phyloP scores from a whole-genome alignment of 2,113 vertebrate genomes.

The Thamnaconus septentrionalis region DNA sequence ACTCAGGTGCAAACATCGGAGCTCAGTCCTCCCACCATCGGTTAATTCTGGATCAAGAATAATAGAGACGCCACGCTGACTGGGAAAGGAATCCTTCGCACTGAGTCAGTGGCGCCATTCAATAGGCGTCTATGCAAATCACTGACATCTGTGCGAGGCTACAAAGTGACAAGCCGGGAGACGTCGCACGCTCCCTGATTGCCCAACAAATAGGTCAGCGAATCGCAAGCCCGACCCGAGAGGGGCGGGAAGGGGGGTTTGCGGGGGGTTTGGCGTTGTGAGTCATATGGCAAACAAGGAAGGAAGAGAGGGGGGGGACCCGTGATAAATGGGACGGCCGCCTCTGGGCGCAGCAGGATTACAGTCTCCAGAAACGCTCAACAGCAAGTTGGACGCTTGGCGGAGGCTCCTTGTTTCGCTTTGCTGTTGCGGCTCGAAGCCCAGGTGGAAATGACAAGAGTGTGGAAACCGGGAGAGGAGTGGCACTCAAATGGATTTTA shows the following conservation, averaged over 20 bases:
- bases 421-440: too few relatives aligned
- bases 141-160: slow-evolving; percentile 24
- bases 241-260: slow-evolving; percentile 6
- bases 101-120: slow-evolving; percentile 29
- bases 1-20: background rate
- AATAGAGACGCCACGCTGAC: background rate
- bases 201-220: slow-evolving; percentile 52
- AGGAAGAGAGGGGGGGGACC: background rate
- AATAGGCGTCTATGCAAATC: slow-evolving; percentile 43
- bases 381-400: too few relatives aligned
- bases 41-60: slow-evolving; percentile 4
- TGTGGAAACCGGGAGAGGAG: slow-evolving; percentile 1
- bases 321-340: too few relatives aligned
- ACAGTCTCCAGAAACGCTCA: too few relatives aligned
- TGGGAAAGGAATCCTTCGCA: slow-evolving; percentile 33
- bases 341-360: too few relatives aligned
- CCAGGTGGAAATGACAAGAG: slow-evolving; percentile 10
- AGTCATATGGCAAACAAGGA: background rate
- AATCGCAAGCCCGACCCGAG: slow-evolving; percentile 25
- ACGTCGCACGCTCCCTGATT: slow-evolving; percentile 25
- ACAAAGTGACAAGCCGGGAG: slow-evolving; percentile 41
- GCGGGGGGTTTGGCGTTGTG: slow-evolving; percentile 6
- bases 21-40: background rate
- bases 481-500: slow-evolving; percentile 31
- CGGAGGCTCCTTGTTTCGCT: too few relatives aligned